Percentiles rank a stretch among this genome's conserved stretches.
These are phyloP conservation scores for Myotis myotis DNA, from an alignment of 2,797 vertebrate genomes.

Conservation along the genomic window DNA sequence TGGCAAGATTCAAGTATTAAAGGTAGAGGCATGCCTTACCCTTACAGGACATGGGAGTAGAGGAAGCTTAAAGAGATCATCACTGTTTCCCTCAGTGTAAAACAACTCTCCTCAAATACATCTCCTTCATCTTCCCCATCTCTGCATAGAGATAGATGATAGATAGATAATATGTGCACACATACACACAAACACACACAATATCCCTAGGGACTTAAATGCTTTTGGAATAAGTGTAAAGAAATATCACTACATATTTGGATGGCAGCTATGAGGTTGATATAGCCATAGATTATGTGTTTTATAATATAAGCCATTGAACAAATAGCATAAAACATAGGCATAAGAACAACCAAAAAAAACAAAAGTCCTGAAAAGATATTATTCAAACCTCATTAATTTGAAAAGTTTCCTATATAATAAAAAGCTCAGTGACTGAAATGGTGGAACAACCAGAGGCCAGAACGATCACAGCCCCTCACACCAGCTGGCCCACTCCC, in stretches of 20 bases:
- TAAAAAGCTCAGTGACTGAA: too few relatives aligned
- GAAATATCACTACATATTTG: background rate
- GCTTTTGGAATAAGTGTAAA: background rate
- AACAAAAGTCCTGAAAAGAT: background rate
- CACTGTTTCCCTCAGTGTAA: background rate
- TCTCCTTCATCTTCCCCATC: background rate
- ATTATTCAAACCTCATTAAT: background rate
- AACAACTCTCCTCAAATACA: background rate
- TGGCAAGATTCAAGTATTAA: background rate
- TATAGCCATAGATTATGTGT: background rate
- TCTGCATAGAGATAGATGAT: background rate
- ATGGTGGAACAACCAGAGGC: too few relatives aligned
- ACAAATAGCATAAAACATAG: background rate
- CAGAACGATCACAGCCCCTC: too few relatives aligned
- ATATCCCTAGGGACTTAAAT: background rate
- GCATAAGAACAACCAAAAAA: background rate
- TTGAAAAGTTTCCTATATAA: background rate
- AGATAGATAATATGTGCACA: background rate
- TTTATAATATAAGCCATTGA: background rate
- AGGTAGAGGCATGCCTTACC: background rate
- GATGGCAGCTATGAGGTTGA: background rate
- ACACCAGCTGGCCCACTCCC: rapidly evolving
- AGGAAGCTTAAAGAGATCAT: background rate
- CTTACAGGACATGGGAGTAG: background rate
- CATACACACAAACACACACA: background rate